Evolutionary conservation across 2,888 invertebrate genomes (phyloP).

Genomic region (Tipula helvola): DNA sequence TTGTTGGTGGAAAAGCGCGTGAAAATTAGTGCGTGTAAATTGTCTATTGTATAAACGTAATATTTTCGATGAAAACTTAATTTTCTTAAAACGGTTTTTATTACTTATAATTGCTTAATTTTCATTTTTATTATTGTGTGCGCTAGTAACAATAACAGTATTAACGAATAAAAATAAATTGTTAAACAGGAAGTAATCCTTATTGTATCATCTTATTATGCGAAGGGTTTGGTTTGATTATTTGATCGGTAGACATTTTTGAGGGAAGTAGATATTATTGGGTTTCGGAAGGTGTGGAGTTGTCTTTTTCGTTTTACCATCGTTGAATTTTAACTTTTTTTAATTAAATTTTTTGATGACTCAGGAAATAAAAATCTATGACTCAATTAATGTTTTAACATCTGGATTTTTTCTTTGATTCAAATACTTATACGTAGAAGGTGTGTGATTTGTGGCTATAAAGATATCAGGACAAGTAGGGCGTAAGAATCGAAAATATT

Average conservation of each 20-base stretch:
- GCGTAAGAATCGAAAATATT: no score
- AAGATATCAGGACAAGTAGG: no score
- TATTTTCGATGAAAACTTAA: background rate
- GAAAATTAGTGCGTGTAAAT: background rate
- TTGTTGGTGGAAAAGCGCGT: background rate
- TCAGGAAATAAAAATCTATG: background rate
- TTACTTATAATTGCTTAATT: constrained; percentile 4
- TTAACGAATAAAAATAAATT: background rate
- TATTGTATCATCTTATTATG: background rate
- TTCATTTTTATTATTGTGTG: background rate
- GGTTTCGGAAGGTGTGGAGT: background rate
- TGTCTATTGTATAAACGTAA: background rate
- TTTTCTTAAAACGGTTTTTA: constrained; percentile 4
- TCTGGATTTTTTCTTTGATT: background rate
- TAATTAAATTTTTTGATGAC: background rate
- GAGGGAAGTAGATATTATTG: background rate
- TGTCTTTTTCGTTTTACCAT: background rate
- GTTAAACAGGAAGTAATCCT: background rate
- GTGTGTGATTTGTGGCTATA: no score
- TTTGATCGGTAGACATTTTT: background rate
- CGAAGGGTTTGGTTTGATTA: background rate
- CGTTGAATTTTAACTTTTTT: background rate
- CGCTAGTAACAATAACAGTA: background rate
- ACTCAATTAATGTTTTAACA: background rate
- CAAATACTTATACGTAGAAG: background rate